Conservation (phyloP, 1,140 invertebrate species). For the Drosophila funebris region DNA sequence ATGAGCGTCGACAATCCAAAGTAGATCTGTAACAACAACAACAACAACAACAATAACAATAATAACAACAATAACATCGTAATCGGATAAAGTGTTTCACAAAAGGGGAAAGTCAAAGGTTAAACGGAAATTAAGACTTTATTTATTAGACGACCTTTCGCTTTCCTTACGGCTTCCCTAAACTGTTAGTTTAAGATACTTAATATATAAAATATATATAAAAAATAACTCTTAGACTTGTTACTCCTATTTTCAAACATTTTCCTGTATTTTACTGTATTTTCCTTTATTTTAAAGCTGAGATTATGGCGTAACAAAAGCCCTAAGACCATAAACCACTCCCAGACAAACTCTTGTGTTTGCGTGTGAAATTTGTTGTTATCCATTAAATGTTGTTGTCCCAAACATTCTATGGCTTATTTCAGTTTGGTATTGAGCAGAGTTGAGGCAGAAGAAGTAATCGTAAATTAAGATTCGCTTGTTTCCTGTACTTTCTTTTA, state of each 20-base stretch:
- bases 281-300: neutral
- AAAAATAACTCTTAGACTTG: no score
- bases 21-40: conserved; percentile 52
- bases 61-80: neutral
- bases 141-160: neutral
- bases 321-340: no score
- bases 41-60: conserved; percentile 2
- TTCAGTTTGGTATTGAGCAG: neutral
- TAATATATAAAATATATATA: no score
- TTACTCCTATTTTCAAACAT: no score
- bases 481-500: neutral
- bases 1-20: conserved; percentile 74
- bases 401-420: neutral
- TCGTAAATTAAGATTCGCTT: neutral
- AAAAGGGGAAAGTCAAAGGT: neutral
- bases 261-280: neutral
- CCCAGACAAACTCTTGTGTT: no score
- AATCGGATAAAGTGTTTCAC: neutral
- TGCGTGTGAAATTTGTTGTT: no score
- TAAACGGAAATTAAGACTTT: conserved; percentile 7
- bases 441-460: neutral
- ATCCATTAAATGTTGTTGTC: no score
- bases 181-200: neutral
- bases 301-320: neutral
- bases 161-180: neutral